Base-by-base conservation (phyloP, 1,140 invertebrate genomes). In the Plutomurus gul region DNA sequence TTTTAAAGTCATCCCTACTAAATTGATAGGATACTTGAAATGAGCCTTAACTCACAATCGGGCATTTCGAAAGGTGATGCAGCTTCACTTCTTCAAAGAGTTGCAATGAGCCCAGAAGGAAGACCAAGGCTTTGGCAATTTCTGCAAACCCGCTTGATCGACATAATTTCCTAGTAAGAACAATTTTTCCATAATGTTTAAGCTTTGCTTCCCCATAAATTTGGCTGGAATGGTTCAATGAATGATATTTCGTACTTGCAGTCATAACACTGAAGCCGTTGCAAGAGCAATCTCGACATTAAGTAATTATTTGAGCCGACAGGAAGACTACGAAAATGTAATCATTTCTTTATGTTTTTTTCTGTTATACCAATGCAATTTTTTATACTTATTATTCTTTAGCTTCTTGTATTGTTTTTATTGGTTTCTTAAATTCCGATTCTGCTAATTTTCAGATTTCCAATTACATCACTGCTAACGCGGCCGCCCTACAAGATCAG, bases 81-180 rank as follows among this genome's bases (percentile, higher is more conserved):
- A 4, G 7, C 20, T 22, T 4, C 13, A 0, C 18, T 71, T 16
- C 22, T 71, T 30, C 18, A 18, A 40, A 39, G 36, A 16, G 39
- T 71, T 20, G 65, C 36, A 7, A 71, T 39, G 65, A 40, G 36
- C n/a, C 33, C 39, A 22, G 65, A 71, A 71, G 65, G 65, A 71
- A 71, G 65, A 10, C 33, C 33, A 7, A 10, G 8, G 10, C 36
- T 71, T 0, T 71, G n/a, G 18, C 6, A 8, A 22, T 71, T 71
- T 71, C 22, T 71, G 20, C 33, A 71, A 4, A 71, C 0, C 1
- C 65, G 39, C 13, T 10, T 70, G 13, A 10, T 16, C 1, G 60
- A 33, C 36, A 70, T 70, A 18, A 70, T 70, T 51, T 51, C 20
- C 1, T 51, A 51, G 49, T 51, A 51, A 51, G 49, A 25, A 4